Conservation (phyloP, 2,888 invertebrate genomes). For the Erpobdella octoculata region DNA sequence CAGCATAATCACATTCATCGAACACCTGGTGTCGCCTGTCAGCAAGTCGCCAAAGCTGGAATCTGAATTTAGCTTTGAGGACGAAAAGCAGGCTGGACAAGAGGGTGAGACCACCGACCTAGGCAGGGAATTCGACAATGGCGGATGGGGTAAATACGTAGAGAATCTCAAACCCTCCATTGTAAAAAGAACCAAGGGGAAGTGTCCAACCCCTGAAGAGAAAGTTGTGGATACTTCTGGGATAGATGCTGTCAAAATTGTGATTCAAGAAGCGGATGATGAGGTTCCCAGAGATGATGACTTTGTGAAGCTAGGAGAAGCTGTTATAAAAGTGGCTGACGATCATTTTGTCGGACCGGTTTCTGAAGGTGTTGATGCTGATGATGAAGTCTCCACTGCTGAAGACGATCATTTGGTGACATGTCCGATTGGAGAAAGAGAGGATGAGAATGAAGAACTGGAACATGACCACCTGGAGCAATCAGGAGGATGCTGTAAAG, state of each 20-base stretch:
- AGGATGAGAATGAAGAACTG: too few relatives aligned
- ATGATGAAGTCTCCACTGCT: background rate
- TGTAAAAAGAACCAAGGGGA: background rate
- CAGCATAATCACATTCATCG: conserved; percentile 19
- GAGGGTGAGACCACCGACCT: background rate
- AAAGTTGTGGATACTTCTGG: background rate
- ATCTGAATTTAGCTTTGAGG: background rate
- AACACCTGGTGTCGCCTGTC: conserved; percentile 22
- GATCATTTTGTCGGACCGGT: background rate
- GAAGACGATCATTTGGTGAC: too few relatives aligned
- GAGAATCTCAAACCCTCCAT: conserved; percentile 6
- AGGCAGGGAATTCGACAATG: too few relatives aligned
- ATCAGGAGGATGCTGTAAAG: too few relatives aligned
- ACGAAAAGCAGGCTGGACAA: conserved; percentile 3
- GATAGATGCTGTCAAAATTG: background rate
- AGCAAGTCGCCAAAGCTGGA: background rate
- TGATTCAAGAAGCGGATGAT: conserved; percentile 5
- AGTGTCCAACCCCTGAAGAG: background rate
- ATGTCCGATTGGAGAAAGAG: too few relatives aligned
- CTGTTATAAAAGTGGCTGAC: background rate
- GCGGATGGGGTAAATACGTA: too few relatives aligned
- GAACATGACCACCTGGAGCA: too few relatives aligned
- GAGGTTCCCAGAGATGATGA: background rate
- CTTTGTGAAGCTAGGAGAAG: background rate
- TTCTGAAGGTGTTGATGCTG: conserved; percentile 7